These are phyloP conservation scores for Heliconius himera DNA, from an alignment of 1,140 invertebrate genomes.

Conservation along the genomic window DNA sequence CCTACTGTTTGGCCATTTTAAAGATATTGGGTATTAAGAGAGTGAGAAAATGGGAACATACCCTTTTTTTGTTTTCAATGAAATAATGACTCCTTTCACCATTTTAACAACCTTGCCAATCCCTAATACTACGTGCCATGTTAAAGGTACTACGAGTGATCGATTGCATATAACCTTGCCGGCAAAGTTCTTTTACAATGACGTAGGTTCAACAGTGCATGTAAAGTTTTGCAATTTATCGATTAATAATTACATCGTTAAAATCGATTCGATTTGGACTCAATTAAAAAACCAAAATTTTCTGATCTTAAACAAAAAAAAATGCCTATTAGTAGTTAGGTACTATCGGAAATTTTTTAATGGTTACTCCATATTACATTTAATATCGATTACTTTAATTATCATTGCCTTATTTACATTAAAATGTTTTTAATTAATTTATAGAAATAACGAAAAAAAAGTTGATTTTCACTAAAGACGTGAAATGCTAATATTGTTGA, in stretches of 20 bases:
- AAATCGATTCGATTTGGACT: neutral
- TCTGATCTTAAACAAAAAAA: too few species aligned
- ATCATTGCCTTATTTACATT: too few species aligned
- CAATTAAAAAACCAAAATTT: neutral
- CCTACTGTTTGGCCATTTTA: neutral
- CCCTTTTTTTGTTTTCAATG: neutral
- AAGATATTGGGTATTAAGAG: neutral
- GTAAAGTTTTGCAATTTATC: conserved; percentile 29
- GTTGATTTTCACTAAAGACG: neutral
- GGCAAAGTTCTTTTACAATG: conserved; percentile 36
- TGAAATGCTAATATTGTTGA: neutral
- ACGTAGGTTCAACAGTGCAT: conserved; percentile 34
- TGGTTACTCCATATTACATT: neutral
- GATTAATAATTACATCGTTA: conserved; percentile 1
- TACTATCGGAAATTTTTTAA: neutral
- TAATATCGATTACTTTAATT: neutral
- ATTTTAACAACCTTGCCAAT: conserved; percentile 31
- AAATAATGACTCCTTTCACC: conserved; percentile 28
- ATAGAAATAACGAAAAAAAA: neutral
- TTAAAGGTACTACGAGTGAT: conserved; percentile 31
- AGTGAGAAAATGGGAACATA: neutral
- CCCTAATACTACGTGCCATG: conserved; percentile 34
- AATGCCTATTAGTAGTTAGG: too few species aligned
- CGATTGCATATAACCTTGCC: conserved; percentile 39
- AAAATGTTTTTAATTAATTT: neutral